Conservation (phyloP, 2,888 invertebrate genomes). For the Hecatera dysodea region DNA sequence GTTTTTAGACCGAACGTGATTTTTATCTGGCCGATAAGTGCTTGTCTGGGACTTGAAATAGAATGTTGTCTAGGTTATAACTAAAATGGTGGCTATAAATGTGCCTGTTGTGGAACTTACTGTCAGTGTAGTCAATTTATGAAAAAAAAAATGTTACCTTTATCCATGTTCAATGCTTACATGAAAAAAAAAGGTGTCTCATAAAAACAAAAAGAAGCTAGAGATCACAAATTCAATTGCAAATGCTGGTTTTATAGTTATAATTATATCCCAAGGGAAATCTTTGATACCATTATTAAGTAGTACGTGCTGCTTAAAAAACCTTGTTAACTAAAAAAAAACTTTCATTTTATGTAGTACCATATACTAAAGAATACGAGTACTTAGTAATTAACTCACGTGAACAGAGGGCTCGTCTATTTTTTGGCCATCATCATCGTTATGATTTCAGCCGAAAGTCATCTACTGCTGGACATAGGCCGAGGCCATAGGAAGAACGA, state of each 20-base stretch:
- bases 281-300: too few relatives aligned
- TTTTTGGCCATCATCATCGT: too few relatives aligned
- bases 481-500: too few relatives aligned
- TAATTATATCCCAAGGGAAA: too few relatives aligned
- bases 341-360: too few relatives aligned
- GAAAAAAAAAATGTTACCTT: not conserved
- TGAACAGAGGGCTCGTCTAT: too few relatives aligned
- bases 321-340: too few relatives aligned
- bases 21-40: slow-evolving; percentile 47
- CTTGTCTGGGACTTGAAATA: slow-evolving; percentile 21
- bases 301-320: too few relatives aligned
- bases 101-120: not conserved
- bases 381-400: too few relatives aligned
- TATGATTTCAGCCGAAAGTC: too few relatives aligned
- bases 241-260: not conserved
- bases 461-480: too few relatives aligned
- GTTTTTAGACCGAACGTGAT: slow-evolving; percentile 34
- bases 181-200: not conserved
- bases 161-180: not conserved
- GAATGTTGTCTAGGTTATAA: slow-evolving; percentile 19
- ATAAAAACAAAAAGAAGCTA: not conserved
- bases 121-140: not conserved
- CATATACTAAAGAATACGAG: too few relatives aligned
- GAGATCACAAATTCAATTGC: not conserved
- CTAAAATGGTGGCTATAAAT: slow-evolving; percentile 33